Percentiles rank a stretch among this genome's conserved stretches.
phyloP scores from a whole-genome alignment of 2,888 invertebrate genomes.

The Ptilodon capucinus region DNA sequence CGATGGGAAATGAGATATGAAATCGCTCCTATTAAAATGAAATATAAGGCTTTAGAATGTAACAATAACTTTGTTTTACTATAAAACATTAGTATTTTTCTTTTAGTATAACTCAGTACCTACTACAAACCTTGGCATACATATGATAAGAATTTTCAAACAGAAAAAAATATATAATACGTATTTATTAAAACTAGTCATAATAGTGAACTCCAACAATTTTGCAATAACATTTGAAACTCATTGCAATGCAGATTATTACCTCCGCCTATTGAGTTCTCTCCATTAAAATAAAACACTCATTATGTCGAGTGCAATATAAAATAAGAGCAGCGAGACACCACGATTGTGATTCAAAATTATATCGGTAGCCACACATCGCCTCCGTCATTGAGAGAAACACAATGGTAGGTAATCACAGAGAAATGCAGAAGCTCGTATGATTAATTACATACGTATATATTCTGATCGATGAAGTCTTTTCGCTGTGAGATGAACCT shows the following conservation, averaged over 20 bases:
- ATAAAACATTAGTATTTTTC: too few species aligned
- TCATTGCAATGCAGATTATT: neutral
- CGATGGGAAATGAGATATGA: conserved; percentile 38
- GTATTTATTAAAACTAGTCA: too few species aligned
- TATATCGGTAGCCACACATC: conserved; percentile 62
- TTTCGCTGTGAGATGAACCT: conserved; percentile 8
- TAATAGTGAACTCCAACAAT: too few species aligned
- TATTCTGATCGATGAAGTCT: conserved; percentile 16
- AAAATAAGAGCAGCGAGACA: conserved; percentile 50
- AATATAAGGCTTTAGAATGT: conserved; percentile 28
- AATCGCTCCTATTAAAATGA: conserved; percentile 31
- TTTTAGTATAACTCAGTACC: too few species aligned
- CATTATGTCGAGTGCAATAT: conserved; percentile 56
- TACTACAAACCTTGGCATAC: too few species aligned
- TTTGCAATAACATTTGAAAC: neutral
- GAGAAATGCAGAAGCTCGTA: conserved; percentile 56
- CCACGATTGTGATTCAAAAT: conserved; percentile 57
- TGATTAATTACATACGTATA: conserved; percentile 59
- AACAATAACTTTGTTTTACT: too few species aligned
- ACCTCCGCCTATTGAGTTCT: conserved; percentile 32
- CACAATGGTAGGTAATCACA: conserved; percentile 61
- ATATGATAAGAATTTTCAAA: too few species aligned
- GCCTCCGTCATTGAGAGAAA: conserved; percentile 49
- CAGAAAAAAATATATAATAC: too few species aligned
- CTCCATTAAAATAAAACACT: conserved; percentile 52